Conservation (phyloP, 2,888 invertebrate genomes). For the Phortica magna region DNA sequence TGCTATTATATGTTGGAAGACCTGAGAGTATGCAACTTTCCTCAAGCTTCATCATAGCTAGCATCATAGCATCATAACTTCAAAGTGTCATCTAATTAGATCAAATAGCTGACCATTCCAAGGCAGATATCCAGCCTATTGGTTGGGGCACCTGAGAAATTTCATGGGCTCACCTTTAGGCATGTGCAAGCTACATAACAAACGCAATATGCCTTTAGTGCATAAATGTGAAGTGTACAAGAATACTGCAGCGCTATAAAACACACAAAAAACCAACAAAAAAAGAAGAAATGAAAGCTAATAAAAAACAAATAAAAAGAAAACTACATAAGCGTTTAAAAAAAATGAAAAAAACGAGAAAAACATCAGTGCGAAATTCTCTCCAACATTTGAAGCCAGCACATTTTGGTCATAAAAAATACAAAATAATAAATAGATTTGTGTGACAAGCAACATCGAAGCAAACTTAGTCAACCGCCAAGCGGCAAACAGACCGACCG, state of each 20-base stretch:
- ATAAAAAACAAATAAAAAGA: neutral
- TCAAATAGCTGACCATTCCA: too few relatives aligned
- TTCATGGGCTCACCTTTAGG: too few relatives aligned
- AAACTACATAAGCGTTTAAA: neutral
- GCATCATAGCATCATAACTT: too few relatives aligned
- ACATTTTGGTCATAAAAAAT: neutral
- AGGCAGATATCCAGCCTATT: too few relatives aligned
- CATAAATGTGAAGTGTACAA: too few relatives aligned
- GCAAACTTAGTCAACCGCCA: neutral
- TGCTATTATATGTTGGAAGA: too few relatives aligned
- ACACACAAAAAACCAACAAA: neutral
- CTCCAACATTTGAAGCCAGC: neutral
- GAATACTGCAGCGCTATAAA: neutral
- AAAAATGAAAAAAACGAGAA: neutral
- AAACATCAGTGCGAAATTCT: neutral
- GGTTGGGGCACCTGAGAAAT: too few relatives aligned
- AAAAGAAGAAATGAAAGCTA: neutral
- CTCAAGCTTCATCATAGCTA: too few relatives aligned
- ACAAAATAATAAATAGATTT: constrained; percentile 23
- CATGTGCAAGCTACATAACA: too few relatives aligned
- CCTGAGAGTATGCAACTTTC: too few relatives aligned
- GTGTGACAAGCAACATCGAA: constrained; percentile 1
- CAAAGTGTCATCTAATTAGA: too few relatives aligned
- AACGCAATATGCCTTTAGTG: too few relatives aligned
- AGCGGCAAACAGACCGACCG: neutral